Conservation (phyloP, 2,113 vertebrate genomes). For the Gallinago undulata region DNA sequence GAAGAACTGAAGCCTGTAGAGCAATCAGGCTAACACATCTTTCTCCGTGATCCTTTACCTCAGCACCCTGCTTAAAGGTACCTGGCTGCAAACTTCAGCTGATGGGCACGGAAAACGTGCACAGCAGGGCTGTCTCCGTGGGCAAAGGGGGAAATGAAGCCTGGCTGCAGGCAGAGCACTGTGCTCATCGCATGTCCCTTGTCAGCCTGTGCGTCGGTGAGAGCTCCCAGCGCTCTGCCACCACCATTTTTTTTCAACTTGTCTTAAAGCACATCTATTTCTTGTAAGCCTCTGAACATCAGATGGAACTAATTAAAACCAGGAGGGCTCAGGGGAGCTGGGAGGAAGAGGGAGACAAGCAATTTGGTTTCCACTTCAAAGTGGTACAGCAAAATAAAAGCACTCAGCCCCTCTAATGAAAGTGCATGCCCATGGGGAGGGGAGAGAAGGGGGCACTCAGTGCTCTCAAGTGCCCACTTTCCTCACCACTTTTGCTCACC, state of each 20-base stretch:
- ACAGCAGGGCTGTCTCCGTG: background rate
- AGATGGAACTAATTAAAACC: slow-evolving; percentile 67
- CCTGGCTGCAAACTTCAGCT: background rate
- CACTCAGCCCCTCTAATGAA: background rate
- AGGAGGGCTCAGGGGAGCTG: slow-evolving; percentile 6
- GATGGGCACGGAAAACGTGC: rapidly evolving
- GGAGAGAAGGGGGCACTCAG: background rate
- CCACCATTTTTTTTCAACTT: background rate
- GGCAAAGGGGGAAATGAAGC: background rate
- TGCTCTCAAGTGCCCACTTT: background rate
- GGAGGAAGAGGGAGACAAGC: background rate
- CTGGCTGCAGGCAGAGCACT: background rate
- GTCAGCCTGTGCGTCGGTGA: background rate
- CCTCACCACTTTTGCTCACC: background rate
- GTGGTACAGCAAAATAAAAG: slow-evolving; percentile 33
- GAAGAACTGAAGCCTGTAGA: background rate
- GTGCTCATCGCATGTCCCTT: background rate
- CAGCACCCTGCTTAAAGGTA: background rate
- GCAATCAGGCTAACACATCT: background rate
- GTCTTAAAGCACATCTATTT: slow-evolving; percentile 47
- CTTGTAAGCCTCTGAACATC: slow-evolving; percentile 46
- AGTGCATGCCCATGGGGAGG: background rate
- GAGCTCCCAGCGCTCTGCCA: background rate
- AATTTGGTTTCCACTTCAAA: slow-evolving; percentile 63
- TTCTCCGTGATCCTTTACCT: background rate